Percentiles rank a stretch among this genome's conserved stretches.
Conservation (phyloP, 1,140 invertebrate species). For the Yoshiicerus persimilis region DNA sequence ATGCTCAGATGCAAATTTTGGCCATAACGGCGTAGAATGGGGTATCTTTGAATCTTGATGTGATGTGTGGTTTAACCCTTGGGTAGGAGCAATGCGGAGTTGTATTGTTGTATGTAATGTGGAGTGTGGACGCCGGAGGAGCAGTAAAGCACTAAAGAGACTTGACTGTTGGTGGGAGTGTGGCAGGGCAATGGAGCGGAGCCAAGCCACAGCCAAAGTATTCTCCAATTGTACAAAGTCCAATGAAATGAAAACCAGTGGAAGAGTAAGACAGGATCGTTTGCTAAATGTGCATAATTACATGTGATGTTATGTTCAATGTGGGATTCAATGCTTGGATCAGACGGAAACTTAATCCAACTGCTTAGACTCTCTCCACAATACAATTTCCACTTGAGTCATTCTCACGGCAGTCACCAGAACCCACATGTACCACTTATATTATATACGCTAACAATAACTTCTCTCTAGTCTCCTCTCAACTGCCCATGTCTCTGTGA, state of each 20-base stretch:
- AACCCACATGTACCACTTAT: background rate
- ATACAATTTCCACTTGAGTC: background rate
- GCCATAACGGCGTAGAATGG: background rate
- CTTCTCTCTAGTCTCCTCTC: background rate
- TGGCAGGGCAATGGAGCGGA: background rate
- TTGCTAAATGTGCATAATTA: conserved; percentile 23
- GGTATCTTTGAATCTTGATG: background rate
- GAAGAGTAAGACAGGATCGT: background rate
- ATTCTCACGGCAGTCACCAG: background rate
- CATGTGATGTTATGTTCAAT: conserved; percentile 13
- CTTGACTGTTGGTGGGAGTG: background rate
- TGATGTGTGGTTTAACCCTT: background rate
- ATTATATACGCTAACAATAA: background rate
- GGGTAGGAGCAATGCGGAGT: background rate
- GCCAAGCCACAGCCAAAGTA: background rate
- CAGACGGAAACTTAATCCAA: conserved; percentile 12
- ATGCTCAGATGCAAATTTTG: no score
- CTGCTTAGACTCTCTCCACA: background rate
- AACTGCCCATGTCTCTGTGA: no score
- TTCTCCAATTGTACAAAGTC: background rate
- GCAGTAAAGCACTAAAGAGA: background rate
- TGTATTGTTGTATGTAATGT: background rate
- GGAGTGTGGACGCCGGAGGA: background rate
- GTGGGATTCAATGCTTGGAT: background rate
- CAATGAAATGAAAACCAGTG: background rate